Base-by-base conservation (phyloP, 2,113 vertebrate species). In the Nyctereutes procyonoides region DNA sequence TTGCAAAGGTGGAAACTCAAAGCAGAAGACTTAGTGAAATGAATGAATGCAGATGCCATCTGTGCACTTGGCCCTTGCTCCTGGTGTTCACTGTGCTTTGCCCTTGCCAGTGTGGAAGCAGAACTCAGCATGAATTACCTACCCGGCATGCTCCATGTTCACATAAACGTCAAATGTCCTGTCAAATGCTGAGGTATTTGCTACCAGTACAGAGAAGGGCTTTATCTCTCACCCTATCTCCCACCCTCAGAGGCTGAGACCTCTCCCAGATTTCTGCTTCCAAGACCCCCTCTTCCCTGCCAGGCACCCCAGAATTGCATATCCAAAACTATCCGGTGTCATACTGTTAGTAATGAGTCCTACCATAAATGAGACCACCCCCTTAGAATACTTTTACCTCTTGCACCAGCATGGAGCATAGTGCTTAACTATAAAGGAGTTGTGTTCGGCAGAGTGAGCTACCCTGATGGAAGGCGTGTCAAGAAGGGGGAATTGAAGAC, bases 81-180 rank as follows among this genome's bases (percentile, higher is more conserved):
- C 20, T 7, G 6, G 19, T 12, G 30, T 6, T 16, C 22, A 28
- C 67, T 24, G 13, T 63, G 35, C 38, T 55, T 28, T 85, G 32
- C 88, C 2, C 2, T 28, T 15, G 35, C 79, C 15, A 2, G 10
- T 17, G 8, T 24, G 28, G 55, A 0, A 14, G 81, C 11, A 30
- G 73, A 43, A 17, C 77, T 80, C 3, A 4, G 17, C 3, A 2
- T 5, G 7, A 4, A 73, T 11, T 79, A 35, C 17, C 55, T 24
- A 1, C 7, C 32, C 26, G 0, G 5, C n/a, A 1, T 32, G 0
- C 20, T 55, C 35, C 12, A 5, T 8, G 11, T 28, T n/a, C 13
- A 0, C 22, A 3, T 4, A 65, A 63, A 26, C 9, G 0, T 0
- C 17, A 7, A 24, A 7, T 32, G 2, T 22, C 9, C 0, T 15